Evolutionary conservation across 2,888 invertebrate species (phyloP).

Genomic region (Drosophila ezoana): DNA sequence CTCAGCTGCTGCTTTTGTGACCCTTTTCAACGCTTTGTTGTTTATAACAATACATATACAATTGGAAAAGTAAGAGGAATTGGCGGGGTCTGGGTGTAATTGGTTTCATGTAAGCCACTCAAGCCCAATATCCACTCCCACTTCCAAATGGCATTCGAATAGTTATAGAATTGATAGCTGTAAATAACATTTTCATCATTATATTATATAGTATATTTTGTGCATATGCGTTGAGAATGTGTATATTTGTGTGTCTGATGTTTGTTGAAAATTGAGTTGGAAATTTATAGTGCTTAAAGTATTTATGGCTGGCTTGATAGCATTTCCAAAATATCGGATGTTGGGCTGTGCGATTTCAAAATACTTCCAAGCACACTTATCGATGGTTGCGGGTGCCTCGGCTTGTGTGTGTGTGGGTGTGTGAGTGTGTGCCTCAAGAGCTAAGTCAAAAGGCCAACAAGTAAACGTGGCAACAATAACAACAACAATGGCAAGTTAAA

Average conservation of each 20-base stretch:
- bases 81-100: constrained; percentile 70
- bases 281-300: constrained; percentile 73
- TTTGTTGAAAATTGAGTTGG: constrained; percentile 63
- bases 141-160: constrained; percentile 23
- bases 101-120: constrained; percentile 60
- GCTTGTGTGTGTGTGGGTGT: constrained; percentile 5
- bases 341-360: constrained; percentile 43
- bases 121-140: constrained; percentile 13
- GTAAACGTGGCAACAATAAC: constrained; percentile 34
- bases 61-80: constrained; percentile 54
- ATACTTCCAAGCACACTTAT: constrained; percentile 37
- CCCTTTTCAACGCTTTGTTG: constrained; percentile 46
- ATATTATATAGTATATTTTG: constrained; percentile 49
- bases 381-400: constrained; percentile 26
- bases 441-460: constrained; percentile 48
- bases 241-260: constrained; percentile 10
- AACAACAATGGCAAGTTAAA: constrained; percentile 38
- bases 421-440: constrained; percentile 11
- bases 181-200: constrained; percentile 76
- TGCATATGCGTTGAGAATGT: constrained; percentile 14
- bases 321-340: constrained; percentile 40
- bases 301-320: constrained; percentile 69
- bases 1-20: constrained; percentile 32
- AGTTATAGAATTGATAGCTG: constrained; percentile 62
- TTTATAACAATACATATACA: constrained; percentile 41